A percentile compares a stretch with the other conserved stretches of the same genome.
These are phyloP conservation scores for Corythornis cristatus DNA, from an alignment of 2,113 vertebrate genomes.

Conservation along the genomic window DNA sequence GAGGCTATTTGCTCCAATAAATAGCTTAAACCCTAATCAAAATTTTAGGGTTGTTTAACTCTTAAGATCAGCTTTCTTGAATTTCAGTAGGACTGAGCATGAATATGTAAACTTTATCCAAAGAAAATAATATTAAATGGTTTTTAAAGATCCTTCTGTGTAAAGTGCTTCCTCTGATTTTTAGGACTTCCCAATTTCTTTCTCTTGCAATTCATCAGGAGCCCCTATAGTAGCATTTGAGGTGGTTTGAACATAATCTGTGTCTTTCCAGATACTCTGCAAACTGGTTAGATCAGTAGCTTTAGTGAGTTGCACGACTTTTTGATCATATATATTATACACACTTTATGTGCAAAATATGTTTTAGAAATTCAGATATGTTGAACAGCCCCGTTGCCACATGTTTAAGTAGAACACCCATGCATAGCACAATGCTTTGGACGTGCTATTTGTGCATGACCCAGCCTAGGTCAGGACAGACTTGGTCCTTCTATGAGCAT, in stretches of 20 bases:
- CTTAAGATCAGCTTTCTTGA: background rate
- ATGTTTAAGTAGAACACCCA: rapidly evolving
- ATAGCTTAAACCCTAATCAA: background rate
- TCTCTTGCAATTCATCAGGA: rapidly evolving
- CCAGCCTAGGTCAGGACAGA: no score
- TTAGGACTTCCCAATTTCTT: background rate
- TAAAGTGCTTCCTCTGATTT: background rate
- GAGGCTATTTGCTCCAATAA: background rate
- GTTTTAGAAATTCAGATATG: rapidly evolving
- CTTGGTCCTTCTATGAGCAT: no score
- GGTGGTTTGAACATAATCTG: background rate
- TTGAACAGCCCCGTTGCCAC: background rate
- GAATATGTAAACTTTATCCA: no score
- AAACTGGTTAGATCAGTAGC: no score
- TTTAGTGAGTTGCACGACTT: background rate
- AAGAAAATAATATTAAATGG: background rate
- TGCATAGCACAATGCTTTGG: rapidly evolving
- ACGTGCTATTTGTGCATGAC: rapidly evolving
- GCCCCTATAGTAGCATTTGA: background rate
- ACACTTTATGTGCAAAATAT: rapidly evolving
- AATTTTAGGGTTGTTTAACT: background rate
- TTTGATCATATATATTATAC: rapidly evolving
- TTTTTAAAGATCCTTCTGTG: background rate
- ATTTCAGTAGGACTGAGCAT: background rate
- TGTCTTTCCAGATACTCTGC: background rate